These are phyloP conservation scores for Pagetopsis macropterus DNA, from an alignment of 2,797 vertebrate genomes.

Conservation along the genomic window DNA sequence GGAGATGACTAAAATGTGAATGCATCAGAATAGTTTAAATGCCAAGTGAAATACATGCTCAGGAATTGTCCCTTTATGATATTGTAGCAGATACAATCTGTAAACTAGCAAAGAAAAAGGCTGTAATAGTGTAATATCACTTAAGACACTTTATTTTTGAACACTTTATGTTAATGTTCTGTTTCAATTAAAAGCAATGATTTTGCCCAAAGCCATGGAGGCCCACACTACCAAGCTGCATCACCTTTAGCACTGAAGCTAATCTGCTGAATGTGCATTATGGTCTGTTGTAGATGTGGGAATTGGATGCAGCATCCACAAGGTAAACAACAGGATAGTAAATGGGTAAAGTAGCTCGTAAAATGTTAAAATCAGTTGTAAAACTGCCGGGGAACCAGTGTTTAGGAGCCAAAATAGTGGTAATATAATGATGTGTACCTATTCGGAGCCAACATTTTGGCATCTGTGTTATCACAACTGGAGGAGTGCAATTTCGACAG, in stretches of 20 bases:
- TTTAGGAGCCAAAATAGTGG: constrained; percentile 12
- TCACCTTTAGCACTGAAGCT: constrained; percentile 3
- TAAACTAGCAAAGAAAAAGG: not conserved
- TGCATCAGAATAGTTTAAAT: constrained; percentile 12
- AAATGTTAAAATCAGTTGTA: constrained; percentile 16
- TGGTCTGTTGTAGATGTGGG: constrained; percentile 1
- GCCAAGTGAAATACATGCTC: constrained; percentile 3
- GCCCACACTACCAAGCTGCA: not conserved
- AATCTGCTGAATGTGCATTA: constrained; percentile 27
- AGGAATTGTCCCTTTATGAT: not conserved
- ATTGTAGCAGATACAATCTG: constrained; percentile 4
- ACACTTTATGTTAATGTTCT: not conserved
- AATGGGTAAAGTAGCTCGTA: constrained; percentile 1
- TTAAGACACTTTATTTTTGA: too few species aligned
- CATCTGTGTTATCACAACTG: not conserved
- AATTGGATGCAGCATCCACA: constrained; percentile 3
- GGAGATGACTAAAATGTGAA: not conserved
- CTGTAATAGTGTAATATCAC: not conserved
- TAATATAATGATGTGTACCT: constrained; percentile 10
- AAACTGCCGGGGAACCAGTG: not conserved
- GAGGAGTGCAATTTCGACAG: constrained; percentile 17
- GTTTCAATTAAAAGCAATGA: not conserved
- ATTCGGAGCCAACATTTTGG: constrained; percentile 8
- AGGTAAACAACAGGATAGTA: constrained; percentile 23
- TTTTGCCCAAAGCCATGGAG: constrained; percentile 12